These are phyloP conservation scores for Colius striatus DNA, from an alignment of 2,113 vertebrate genomes.

Conservation along the genomic window DNA sequence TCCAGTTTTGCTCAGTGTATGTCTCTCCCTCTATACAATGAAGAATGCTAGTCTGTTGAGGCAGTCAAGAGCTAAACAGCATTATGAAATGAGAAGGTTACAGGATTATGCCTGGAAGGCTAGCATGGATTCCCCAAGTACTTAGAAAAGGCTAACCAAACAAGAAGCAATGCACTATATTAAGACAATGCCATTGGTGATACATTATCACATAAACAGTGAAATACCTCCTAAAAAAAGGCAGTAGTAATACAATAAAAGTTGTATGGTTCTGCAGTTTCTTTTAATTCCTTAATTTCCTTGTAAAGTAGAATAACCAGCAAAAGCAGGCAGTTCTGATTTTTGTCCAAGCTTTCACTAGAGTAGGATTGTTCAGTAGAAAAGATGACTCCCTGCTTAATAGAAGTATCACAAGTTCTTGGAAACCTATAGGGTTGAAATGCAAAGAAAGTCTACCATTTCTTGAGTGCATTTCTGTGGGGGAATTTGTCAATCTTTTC, in stretches of 20 bases:
- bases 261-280: not conserved
- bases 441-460: not conserved
- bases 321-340: not conserved
- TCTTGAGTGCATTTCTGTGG: not conserved
- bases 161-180: not conserved
- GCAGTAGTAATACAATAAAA: not conserved
- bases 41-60: not conserved
- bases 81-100: not conserved
- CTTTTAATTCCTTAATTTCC: not conserved
- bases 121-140: not conserved
- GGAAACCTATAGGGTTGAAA: not conserved
- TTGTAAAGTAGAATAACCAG: not conserved
- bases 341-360: not conserved
- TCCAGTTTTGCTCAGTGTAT: not conserved
- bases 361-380: not conserved
- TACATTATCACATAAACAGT: not conserved
- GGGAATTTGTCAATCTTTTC: not conserved
- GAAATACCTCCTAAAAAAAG: not conserved
- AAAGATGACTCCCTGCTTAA: not conserved
- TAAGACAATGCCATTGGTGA: not conserved
- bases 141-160: not conserved
- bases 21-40: not conserved
- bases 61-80: fast-evolving
- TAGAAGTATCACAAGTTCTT: not conserved
- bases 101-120: not conserved